These are phyloP conservation scores for Julus scandinavius DNA, from an alignment of 2,888 invertebrate genomes.

Conservation along the genomic window DNA sequence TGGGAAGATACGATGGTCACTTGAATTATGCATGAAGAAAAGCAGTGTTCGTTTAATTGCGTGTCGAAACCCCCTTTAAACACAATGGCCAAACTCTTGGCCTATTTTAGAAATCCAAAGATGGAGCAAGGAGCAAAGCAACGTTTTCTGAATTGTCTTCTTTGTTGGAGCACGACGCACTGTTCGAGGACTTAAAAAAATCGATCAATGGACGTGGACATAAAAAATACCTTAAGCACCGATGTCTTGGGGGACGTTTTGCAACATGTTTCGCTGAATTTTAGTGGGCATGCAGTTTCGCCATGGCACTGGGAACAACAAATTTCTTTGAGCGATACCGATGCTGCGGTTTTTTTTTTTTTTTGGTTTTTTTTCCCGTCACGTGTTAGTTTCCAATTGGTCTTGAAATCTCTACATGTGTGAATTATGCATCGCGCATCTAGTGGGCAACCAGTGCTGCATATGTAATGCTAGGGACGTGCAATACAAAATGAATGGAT, in stretches of 20 bases:
- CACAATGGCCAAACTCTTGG: neutral
- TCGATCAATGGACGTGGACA: conserved; percentile 7
- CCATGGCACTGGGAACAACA: neutral
- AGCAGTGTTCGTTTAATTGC: neutral
- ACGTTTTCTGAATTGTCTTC: neutral
- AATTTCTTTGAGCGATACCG: neutral
- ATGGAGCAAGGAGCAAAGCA: neutral
- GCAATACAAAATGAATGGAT: neutral
- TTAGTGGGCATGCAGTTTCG: conserved; percentile 5
- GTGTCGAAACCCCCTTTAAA: neutral
- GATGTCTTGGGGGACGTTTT: neutral
- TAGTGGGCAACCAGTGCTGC: neutral
- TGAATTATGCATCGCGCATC: conserved; percentile 12
- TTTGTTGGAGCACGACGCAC: neutral
- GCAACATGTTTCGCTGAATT: conserved; percentile 3
- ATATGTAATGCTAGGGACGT: neutral
- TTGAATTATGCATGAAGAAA: neutral
- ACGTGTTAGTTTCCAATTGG: neutral
- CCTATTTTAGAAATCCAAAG: conserved; percentile 31
- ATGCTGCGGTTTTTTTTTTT: neutral
- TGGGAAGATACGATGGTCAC: neutral
- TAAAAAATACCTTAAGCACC: neutral
- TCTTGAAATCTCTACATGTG: neutral
- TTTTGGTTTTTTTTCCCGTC: neutral
- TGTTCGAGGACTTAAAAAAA: conserved; percentile 30